Evolutionary conservation across 2,888 invertebrate genomes (phyloP), one percentile per base, ranked within the genome.

Genomic region (Uloborus plumipes): DNA sequence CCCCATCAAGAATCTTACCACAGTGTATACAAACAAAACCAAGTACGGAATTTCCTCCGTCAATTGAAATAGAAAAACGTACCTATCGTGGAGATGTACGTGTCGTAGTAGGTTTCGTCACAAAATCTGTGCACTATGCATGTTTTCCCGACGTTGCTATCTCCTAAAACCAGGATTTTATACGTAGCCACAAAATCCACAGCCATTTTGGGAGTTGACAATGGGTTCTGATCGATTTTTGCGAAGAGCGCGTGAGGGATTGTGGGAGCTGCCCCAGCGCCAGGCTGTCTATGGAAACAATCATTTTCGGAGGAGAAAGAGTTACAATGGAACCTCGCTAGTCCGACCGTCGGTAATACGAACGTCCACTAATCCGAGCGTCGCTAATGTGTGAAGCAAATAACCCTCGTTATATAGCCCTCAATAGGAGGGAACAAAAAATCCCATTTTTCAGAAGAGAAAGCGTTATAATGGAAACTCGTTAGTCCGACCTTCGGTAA

Each of bases 21-120:
- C 26, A 26, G 4, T 26, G 26, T 26, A 26, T 26, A 26, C 4
- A 26, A 26, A 26, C 26, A 26, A 26, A 26, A 26, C 0, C 53
- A 53, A 14, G 18, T n/a, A 53, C 13, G 53, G 18, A 53, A 6
- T 13, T 53, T 53, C 13, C 18, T 53, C 18, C 13, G 16, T 18
- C 6, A 53, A 2, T 26, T 31, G 83, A 26, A 26, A 26, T 26
- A 4, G 26, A 26, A n/a, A 26, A 26, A 90, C 93, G 93, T 89
- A 95, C 95, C 95, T 91, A 95, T 95, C 86, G 95, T 95, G 66
- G 95, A 95, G 90, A 95, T 95, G 90, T 95, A 95, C 86, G 95
- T 94, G 89, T 95, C 95, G 90, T 95, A 95, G 90, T 94, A 95
- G 87, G 94, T 92, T 90, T 95, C 95, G 89, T 95, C 95, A 89